Percentiles rank a stretch among this genome's conserved stretches.
phyloP scores from a whole-genome alignment of 2,113 vertebrate genomes.

The Hemibagrus wyckioides region DNA sequence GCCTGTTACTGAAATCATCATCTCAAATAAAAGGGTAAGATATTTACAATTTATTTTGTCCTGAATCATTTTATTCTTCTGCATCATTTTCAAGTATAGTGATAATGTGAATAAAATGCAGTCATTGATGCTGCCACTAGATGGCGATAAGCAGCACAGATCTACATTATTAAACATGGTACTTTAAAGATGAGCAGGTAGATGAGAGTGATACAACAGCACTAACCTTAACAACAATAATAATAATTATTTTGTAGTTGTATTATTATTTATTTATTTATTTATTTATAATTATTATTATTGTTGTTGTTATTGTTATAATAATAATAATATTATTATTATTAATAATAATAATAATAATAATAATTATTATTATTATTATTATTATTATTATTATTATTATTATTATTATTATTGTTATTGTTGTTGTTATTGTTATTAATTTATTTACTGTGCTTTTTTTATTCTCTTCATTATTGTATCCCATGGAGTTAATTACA shows the following conservation, averaged over 20 bases:
- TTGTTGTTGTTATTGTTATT: not conserved
- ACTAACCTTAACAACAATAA: not conserved
- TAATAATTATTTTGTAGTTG: not conserved
- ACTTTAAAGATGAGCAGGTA: not conserved
- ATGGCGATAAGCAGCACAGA: constrained; percentile 54
- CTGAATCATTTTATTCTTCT: not conserved
- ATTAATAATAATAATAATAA: not conserved
- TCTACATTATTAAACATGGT: not conserved
- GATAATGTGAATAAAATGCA: too few relatives aligned
- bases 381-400: not conserved
- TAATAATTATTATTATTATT: not conserved
- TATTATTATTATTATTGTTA: not conserved
- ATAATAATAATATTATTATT: not conserved
- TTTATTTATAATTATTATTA: not conserved
- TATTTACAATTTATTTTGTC: not conserved
- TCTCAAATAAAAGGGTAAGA: constrained; percentile 93
- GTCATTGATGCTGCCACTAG: constrained; percentile 60
- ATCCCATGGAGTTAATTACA: not conserved
- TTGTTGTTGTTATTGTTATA: too few relatives aligned
- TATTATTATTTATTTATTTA: not conserved
- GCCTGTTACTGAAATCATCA: constrained; percentile 87
- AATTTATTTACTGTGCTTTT: not conserved
- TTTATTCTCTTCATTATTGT: not conserved
- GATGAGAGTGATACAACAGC: not conserved
- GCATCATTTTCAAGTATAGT: not conserved